Base-by-base conservation (phyloP, 2,113 vertebrate species). In the Okapia johnstoni region DNA sequence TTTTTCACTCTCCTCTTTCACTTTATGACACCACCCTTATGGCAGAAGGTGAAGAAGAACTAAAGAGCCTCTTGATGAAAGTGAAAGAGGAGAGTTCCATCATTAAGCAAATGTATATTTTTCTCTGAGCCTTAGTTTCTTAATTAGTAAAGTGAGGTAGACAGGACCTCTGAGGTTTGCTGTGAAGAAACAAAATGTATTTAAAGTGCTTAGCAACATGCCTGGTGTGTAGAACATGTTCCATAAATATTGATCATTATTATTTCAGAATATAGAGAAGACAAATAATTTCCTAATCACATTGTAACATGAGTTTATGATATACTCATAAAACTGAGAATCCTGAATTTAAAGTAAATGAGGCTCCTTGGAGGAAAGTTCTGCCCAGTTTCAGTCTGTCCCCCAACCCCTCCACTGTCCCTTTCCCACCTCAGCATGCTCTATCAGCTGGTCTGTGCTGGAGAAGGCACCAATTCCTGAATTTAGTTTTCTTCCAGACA, bases 241-340 rank as follows among this genome's bases (percentile, higher is more conserved):
- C 36, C 28, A 50, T 85, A 76, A 83, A 54, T 96, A 88, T 36
- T 96, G 55, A 36, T 63, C 30, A 57, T 77, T 76, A 52, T 36
- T 85, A 85, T 79, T 80, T 94, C 73, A 93, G 28, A 95, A 92
- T 87, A 48, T 25, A 83, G 14, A 73, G 57, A 15, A 90, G 6
- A 30, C 48, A 76, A 61, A 55, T 36, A 33, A 36, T 73, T 61
- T 93, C 9, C 30, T 48, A 9, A 21, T n/a, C 5, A 61, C n/a
- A 63, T 21, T 3, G 19, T 54, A 83, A 54, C 23, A 30, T 79
- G 8, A 43, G 33, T 48, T 84, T 76, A 46, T 40, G 52, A 25
- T 80, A 92, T 33, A 46, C 25, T 55, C 10, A 55, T 73, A 79
- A 79, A 52, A 48, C 36, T 76, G 26, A 95, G 16, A 85, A 6